Evolutionary conservation across 2,113 vertebrate genomes (phyloP).

Genomic region (Ancistrus triradiatus): DNA sequence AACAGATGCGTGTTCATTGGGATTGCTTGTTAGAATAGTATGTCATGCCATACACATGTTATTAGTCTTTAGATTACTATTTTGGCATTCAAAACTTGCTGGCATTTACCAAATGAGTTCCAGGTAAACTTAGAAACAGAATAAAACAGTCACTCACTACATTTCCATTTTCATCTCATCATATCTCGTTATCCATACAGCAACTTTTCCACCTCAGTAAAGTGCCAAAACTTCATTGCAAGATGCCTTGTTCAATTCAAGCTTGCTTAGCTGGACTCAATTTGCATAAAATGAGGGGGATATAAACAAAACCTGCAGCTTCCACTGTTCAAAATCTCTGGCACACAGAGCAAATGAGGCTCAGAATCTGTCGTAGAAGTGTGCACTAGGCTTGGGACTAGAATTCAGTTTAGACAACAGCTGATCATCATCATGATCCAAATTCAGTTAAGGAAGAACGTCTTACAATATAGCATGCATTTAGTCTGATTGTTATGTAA

Average conservation of each 20-base stretch:
- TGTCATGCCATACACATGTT: no score
- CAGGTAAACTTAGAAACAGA: not conserved
- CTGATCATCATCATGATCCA: no score
- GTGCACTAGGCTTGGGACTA: not conserved
- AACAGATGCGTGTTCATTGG: no score
- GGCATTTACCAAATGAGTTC: not conserved
- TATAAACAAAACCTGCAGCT: not conserved
- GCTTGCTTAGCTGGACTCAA: not conserved
- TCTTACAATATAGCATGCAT: no score
- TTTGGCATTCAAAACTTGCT: no score
- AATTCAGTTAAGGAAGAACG: no score
- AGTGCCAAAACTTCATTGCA: not conserved
- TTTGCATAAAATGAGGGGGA: not conserved
- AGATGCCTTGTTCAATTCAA: not conserved
- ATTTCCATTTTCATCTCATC: not conserved
- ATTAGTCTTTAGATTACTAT: no score
- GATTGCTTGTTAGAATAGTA: no score
- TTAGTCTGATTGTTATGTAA: no score
- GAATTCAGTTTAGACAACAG: no score
- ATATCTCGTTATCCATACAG: not conserved
- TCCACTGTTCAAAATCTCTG: not conserved
- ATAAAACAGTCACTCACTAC: not conserved
- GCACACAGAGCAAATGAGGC: no score
- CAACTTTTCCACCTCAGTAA: not conserved
- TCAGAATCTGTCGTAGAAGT: not conserved